These are phyloP conservation scores for Leptopilina drosophilae DNA, from an alignment of 2,888 invertebrate species.

Conservation along the genomic window DNA sequence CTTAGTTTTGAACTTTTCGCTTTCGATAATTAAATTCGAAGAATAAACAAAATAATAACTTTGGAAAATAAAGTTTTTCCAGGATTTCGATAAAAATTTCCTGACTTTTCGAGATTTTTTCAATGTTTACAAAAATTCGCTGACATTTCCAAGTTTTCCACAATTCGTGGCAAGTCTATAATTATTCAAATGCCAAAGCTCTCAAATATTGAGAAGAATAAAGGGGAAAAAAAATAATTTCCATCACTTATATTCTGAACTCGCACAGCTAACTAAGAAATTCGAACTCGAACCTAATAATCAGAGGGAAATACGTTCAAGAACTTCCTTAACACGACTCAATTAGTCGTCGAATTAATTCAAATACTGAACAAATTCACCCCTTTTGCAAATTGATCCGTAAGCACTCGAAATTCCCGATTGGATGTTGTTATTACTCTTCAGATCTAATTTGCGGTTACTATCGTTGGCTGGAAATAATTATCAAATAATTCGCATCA, in stretches of 20 bases:
- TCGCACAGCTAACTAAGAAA: slow-evolving; percentile 1
- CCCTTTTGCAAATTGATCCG: slow-evolving; percentile 22
- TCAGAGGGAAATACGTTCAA: not conserved
- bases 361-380: slow-evolving; percentile 27
- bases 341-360: slow-evolving; percentile 26
- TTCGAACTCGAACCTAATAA: not conserved
- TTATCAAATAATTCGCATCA: slow-evolving; percentile 19
- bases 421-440: slow-evolving; percentile 32
- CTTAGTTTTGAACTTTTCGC: no score
- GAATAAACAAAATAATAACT: no score
- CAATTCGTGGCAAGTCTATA: no score
- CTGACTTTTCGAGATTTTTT: no score
- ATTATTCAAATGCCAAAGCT: not conserved
- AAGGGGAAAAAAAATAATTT: not conserved
- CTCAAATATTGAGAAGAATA: not conserved
- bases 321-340: slow-evolving; percentile 5
- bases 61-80: no score
- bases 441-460: slow-evolving; percentile 26
- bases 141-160: no score
- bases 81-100: no score
- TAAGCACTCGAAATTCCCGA: slow-evolving; percentile 24
- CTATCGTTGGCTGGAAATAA: slow-evolving; percentile 4
- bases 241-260: no score
- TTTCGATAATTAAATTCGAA: no score
- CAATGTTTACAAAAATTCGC: no score